Conservation (phyloP, 2,888 invertebrate genomes). For the Tinea semifulvella region DNA sequence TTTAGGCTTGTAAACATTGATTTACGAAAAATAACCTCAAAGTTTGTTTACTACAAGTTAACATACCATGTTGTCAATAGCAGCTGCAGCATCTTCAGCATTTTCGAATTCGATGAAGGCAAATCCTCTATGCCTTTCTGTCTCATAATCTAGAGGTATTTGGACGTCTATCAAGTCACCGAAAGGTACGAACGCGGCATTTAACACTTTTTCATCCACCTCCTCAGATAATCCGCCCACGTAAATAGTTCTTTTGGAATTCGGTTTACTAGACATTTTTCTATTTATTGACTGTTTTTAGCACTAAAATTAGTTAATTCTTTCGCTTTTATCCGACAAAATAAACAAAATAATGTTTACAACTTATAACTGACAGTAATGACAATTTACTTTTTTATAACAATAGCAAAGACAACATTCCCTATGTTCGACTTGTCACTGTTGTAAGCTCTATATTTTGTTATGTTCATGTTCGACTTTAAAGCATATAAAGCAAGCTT, state of each 20-base stretch:
- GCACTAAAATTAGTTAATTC: too few relatives aligned
- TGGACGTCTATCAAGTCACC: constrained; percentile 98
- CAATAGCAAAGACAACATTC: too few relatives aligned
- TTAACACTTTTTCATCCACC: constrained; percentile 94
- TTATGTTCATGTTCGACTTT: too few relatives aligned
- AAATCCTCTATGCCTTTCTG: constrained; percentile 97
- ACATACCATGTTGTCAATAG: constrained; percentile 97
- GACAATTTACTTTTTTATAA: too few relatives aligned
- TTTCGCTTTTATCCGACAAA: too few relatives aligned
- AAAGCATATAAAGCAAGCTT: too few relatives aligned
- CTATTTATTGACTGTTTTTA: too few relatives aligned
- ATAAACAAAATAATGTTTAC: too few relatives aligned
- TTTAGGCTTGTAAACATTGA: too few relatives aligned
- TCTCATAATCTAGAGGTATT: constrained; percentile 97
- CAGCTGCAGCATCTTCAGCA: constrained; percentile 97
- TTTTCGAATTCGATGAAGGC: constrained; percentile 98
- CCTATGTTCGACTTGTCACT: too few relatives aligned
- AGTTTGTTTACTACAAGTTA: background rate
- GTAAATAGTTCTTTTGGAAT: constrained; percentile 83
- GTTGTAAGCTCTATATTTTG: too few relatives aligned
- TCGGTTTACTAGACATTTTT: constrained; percentile 61
- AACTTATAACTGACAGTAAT: too few relatives aligned
- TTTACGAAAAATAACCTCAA: constrained; percentile 5
- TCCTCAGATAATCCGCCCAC: constrained; percentile 93
- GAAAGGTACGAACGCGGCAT: constrained; percentile 98